Conservation (phyloP, 2,113 vertebrate species). For the Eptatretus burgeri region DNA sequence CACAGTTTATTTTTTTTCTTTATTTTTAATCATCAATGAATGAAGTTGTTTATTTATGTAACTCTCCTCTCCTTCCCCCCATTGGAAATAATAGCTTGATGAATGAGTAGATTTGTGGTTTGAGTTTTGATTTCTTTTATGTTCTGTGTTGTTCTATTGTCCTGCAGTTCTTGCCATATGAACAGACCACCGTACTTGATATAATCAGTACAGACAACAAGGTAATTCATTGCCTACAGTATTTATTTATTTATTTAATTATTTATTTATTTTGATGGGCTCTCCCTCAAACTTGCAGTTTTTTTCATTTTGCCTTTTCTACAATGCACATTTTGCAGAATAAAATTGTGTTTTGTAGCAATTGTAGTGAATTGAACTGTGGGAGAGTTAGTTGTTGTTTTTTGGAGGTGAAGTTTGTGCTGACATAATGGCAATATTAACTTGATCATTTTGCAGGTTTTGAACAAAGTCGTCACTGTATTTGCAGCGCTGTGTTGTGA, state of each 20-base stretch:
- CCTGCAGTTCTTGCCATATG: constrained; percentile 59
- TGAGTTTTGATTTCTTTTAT: constrained; percentile 7
- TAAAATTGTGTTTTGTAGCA: too few relatives aligned
- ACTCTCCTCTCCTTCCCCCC: too few relatives aligned
- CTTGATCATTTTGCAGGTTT: constrained; percentile 30
- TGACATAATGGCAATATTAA: neutral
- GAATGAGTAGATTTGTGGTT: neutral
- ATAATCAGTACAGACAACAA: constrained; percentile 97
- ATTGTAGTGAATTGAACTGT: too few relatives aligned
- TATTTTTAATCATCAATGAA: too few relatives aligned
- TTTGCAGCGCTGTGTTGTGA: constrained; percentile 92
- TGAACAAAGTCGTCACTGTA: constrained; percentile 95
- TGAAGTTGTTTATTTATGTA: too few relatives aligned
- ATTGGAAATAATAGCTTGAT: constrained; percentile 9
- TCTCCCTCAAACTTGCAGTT: constrained; percentile 8
- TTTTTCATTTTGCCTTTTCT: neutral
- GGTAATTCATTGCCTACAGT: constrained; percentile 19
- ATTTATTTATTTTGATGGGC: constrained; percentile 11
- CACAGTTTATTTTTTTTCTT: too few relatives aligned
- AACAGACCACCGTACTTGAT: constrained; percentile 68
- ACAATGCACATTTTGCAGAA: neutral
- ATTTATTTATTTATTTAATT: neutral
- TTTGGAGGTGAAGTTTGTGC: neutral
- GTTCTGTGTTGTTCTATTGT: constrained; percentile 11
- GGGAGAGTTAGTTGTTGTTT: neutral